These are phyloP conservation scores for Oncopeltus fasciatus DNA, from an alignment of 1,140 invertebrate species.

Conservation along the genomic window DNA sequence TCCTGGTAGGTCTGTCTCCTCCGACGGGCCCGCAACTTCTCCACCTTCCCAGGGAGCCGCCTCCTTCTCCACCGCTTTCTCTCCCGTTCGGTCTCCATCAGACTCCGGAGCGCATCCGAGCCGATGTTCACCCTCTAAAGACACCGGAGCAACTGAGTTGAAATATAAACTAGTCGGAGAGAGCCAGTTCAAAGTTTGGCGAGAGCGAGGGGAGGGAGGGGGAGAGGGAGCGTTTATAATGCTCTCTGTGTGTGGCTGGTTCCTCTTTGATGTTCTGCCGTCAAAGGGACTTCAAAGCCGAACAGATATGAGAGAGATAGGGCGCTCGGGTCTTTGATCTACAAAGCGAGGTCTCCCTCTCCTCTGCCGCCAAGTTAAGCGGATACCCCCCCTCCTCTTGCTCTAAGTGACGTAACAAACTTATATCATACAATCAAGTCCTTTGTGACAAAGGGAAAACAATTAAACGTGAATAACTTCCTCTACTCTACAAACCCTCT, in stretches of 20 bases:
- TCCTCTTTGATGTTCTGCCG: slow-evolving; percentile 22
- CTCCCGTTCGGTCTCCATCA: slow-evolving; percentile 1
- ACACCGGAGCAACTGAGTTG: slow-evolving; percentile 24
- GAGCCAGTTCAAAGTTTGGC: slow-evolving; percentile 21
- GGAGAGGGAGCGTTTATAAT: slow-evolving; percentile 25
- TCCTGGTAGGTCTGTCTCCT: slow-evolving; percentile 17
- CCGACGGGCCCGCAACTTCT: neutral
- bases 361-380: slow-evolving; percentile 20
- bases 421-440: slow-evolving; percentile 23
- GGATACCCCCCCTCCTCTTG: slow-evolving; percentile 16
- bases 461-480: slow-evolving; percentile 21
- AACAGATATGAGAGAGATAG: slow-evolving; percentile 25
- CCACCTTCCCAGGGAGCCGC: slow-evolving; percentile 11
- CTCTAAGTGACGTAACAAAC: slow-evolving; percentile 22
- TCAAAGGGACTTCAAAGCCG: slow-evolving; percentile 25
- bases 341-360: slow-evolving; percentile 15
- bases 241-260: slow-evolving; percentile 19
- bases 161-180: slow-evolving; percentile 26
- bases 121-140: slow-evolving; percentile 22
- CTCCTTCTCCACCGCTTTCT: slow-evolving; percentile 5
- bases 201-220: slow-evolving; percentile 15
- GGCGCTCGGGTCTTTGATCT: slow-evolving; percentile 20
- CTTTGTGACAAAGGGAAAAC: slow-evolving; percentile 22
- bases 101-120: slow-evolving; percentile 1
- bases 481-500: slow-evolving; percentile 3